These are phyloP conservation scores for Mycalesis mineus DNA, from an alignment of 2,888 invertebrate genomes.

Conservation along the genomic window DNA sequence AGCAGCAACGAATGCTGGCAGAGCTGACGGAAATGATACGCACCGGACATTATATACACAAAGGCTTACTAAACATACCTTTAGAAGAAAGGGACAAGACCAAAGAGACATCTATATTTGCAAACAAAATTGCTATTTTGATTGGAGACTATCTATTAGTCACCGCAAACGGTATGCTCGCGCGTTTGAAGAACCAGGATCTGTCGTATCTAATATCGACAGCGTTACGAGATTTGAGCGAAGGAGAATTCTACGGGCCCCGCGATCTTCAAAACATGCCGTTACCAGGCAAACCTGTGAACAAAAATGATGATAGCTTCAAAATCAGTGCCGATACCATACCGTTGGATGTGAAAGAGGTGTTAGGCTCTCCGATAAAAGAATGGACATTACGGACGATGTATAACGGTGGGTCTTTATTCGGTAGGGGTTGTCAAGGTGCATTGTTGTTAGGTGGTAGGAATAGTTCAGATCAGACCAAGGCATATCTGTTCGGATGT, in stretches of 20 bases:
- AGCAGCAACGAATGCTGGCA: slow-evolving; percentile 69
- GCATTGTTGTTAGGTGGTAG: slow-evolving; percentile 86
- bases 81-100: slow-evolving; percentile 70
- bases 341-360: slow-evolving; percentile 56
- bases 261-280: slow-evolving; percentile 86
- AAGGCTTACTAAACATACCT: slow-evolving; percentile 73
- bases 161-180: slow-evolving; percentile 88
- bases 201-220: slow-evolving; percentile 89
- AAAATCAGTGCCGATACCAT: slow-evolving; percentile 55
- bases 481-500: slow-evolving; percentile 87
- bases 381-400: slow-evolving; percentile 87
- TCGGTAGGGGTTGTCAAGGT: slow-evolving; percentile 89
- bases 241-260: slow-evolving; percentile 88
- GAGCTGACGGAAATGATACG: slow-evolving; percentile 93
- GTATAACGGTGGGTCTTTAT: slow-evolving; percentile 81
- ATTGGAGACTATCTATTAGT: slow-evolving; percentile 91
- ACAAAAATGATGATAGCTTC: slow-evolving; percentile 40
- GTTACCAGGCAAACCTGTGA: slow-evolving; percentile 80
- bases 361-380: slow-evolving; percentile 77
- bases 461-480: slow-evolving; percentile 80
- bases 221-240: slow-evolving; percentile 87
- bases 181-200: slow-evolving; percentile 83
- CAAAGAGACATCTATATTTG: slow-evolving; percentile 86
- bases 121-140: slow-evolving; percentile 91
- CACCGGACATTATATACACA: slow-evolving; percentile 89